A percentile compares a stretch with the other conserved stretches of the same genome.
phyloP scores from a whole-genome alignment of 2,113 vertebrate genomes.

The Euleptes europaea region DNA sequence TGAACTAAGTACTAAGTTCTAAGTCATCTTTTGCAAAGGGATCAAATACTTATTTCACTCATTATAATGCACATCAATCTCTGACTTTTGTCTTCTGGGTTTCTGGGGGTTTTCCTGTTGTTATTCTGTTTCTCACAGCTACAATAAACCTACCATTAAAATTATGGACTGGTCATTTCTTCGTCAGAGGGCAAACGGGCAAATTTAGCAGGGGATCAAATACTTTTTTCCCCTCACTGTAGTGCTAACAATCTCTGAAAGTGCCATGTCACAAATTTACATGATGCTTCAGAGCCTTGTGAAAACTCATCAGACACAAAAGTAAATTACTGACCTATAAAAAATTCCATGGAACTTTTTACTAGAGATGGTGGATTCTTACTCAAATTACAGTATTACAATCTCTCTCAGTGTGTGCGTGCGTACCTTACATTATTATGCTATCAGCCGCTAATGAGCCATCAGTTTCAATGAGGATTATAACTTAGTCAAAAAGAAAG shows the following conservation, averaged over 20 bases:
- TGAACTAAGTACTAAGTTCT: too few species aligned
- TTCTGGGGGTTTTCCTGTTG: too few species aligned
- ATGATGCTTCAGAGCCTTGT: neutral
- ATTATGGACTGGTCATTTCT: too few species aligned
- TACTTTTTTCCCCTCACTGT: too few species aligned
- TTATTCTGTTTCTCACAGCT: too few species aligned
- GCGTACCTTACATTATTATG: neutral
- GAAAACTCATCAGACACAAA: neutral
- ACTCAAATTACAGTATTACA: neutral
- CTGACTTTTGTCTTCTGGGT: too few species aligned
- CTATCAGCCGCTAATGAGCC: neutral
- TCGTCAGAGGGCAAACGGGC: too few species aligned
- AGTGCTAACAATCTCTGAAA: neutral
- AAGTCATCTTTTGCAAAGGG: too few species aligned
- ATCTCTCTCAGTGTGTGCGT: too few species aligned
- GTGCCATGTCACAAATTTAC: neutral
- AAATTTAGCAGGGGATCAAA: too few species aligned
- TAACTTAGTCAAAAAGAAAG: neutral
- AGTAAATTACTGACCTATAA: neutral
- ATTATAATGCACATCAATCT: neutral
- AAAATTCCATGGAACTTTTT: neutral
- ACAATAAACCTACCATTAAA: too few species aligned
- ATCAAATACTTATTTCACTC: too few species aligned
- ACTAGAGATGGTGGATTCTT: neutral
- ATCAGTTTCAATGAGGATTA: neutral